Percentiles rank a stretch among this genome's conserved stretches.
These are phyloP conservation scores for Coturnix japonica DNA, from an alignment of 2,113 vertebrate species.

Conservation along the genomic window DNA sequence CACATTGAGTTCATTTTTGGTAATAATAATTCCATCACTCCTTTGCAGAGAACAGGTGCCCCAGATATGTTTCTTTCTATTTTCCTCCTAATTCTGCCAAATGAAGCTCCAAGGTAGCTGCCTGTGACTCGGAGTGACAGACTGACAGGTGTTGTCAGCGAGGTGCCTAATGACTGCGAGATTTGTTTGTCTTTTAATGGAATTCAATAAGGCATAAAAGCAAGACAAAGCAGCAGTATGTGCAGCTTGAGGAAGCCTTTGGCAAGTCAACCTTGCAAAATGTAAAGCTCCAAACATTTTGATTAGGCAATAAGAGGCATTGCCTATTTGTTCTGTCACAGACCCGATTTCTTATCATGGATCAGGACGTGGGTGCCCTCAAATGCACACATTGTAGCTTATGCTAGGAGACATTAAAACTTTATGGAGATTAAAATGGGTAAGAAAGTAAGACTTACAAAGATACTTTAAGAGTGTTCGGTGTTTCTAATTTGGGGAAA, in stretches of 20 bases:
- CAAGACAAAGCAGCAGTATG: conserved; percentile 38
- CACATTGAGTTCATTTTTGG: background rate
- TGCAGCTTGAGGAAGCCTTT: conserved; percentile 41
- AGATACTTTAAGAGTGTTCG: conserved; percentile 8
- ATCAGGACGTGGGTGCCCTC: background rate
- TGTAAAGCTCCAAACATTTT: conserved; percentile 19
- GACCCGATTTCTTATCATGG: background rate
- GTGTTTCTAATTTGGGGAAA: conserved; percentile 39
- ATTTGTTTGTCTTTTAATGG: conserved; percentile 65
- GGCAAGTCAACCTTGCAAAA: conserved; percentile 58
- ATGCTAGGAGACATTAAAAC: background rate
- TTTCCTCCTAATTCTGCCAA: conserved; percentile 67
- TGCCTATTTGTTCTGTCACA: background rate
- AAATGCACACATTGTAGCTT: rapidly evolving
- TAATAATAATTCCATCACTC: conserved; percentile 28
- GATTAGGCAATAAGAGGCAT: conserved; percentile 19
- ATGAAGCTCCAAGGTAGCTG: conserved; percentile 37
- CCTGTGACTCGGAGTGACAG: conserved; percentile 63
- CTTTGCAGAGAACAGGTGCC: conserved; percentile 57
- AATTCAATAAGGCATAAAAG: conserved; percentile 65
- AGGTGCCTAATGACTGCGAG: conserved; percentile 63
- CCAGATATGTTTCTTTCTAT: conserved; percentile 49
- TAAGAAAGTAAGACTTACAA: background rate
- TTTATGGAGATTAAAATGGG: background rate
- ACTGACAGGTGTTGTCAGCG: conserved; percentile 78